Conservation (phyloP, 1,140 invertebrate species). For the Anagrus nilaparvatae region DNA sequence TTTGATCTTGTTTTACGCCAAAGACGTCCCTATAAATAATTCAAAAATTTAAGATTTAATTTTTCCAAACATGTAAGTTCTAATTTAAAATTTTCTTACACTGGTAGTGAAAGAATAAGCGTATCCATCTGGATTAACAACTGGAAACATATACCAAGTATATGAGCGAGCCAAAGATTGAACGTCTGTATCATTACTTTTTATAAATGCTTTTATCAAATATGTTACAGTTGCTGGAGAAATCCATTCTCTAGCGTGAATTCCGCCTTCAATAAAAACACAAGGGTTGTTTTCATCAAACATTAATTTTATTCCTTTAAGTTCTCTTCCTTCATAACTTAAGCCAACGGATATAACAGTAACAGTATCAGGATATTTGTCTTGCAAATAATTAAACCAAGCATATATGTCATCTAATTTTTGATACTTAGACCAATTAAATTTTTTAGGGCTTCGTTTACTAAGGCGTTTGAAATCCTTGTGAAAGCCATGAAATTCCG, state of each 20-base stretch:
- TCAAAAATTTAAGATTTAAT: no score
- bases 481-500: no score
- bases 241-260: slow-evolving; percentile 73
- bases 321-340: slow-evolving; percentile 48
- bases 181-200: slow-evolving; percentile 38
- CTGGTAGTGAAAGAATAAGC: slow-evolving; percentile 50
- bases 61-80: no score
- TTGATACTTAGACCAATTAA: slow-evolving; percentile 43
- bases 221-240: slow-evolving; percentile 58
- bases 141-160: slow-evolving; percentile 62
- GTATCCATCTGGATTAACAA: slow-evolving; percentile 70
- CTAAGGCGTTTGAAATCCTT: no score
- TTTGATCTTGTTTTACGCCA: slow-evolving; percentile 60
- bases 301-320: slow-evolving; percentile 49
- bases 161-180: slow-evolving; percentile 44
- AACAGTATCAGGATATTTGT: slow-evolving; percentile 40
- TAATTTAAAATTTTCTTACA: not conserved
- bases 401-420: slow-evolving; percentile 40
- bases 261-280: slow-evolving; percentile 52
- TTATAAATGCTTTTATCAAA: slow-evolving; percentile 52
- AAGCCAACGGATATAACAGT: slow-evolving; percentile 43
- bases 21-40: slow-evolving; percentile 46
- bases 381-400: slow-evolving; percentile 38
- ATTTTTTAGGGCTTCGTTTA: slow-evolving; percentile 17
- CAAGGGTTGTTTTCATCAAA: slow-evolving; percentile 36